These are phyloP conservation scores for Excalfactoria chinensis DNA, from an alignment of 2,113 vertebrate species.

Conservation along the genomic window DNA sequence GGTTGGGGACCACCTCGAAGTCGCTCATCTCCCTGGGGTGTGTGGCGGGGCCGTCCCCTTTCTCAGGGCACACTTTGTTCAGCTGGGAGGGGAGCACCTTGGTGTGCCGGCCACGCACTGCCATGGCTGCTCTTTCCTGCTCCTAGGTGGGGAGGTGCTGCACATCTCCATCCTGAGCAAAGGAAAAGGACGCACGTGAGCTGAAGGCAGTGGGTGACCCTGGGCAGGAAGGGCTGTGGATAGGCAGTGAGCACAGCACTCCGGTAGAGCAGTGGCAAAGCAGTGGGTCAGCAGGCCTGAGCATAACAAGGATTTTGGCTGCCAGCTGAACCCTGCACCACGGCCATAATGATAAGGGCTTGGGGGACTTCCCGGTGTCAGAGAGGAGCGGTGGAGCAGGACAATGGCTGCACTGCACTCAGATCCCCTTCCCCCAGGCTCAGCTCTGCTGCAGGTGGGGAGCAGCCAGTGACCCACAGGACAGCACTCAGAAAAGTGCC, in stretches of 20 bases:
- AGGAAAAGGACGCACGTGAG: neutral
- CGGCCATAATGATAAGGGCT: neutral
- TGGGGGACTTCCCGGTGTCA: neutral
- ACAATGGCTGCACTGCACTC: neutral
- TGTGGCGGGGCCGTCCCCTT: neutral
- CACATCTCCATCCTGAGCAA: neutral
- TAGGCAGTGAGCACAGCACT: neutral
- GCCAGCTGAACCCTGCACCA: neutral
- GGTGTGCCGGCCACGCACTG: neutral
- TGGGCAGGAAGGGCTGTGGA: neutral
- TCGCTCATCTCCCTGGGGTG: slow-evolving; percentile 20
- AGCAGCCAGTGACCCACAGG: neutral
- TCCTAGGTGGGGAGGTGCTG: neutral
- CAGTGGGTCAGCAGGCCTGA: neutral
- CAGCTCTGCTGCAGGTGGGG: neutral
- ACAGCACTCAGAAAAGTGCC: neutral
- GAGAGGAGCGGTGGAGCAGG: neutral
- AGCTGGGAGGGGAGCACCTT: slow-evolving; percentile 23
- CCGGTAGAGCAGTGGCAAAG: accelerated
- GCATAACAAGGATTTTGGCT: neutral
- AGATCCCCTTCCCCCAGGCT: neutral
- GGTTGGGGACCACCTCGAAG: slow-evolving; percentile 60
- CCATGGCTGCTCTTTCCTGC: neutral
- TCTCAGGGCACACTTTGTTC: slow-evolving; percentile 46
- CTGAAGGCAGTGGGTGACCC: neutral